Percentiles rank a stretch among this genome's conserved stretches.
These are phyloP conservation scores for Apteryx owenii DNA, from an alignment of 2,113 vertebrate genomes.

Conservation along the genomic window DNA sequence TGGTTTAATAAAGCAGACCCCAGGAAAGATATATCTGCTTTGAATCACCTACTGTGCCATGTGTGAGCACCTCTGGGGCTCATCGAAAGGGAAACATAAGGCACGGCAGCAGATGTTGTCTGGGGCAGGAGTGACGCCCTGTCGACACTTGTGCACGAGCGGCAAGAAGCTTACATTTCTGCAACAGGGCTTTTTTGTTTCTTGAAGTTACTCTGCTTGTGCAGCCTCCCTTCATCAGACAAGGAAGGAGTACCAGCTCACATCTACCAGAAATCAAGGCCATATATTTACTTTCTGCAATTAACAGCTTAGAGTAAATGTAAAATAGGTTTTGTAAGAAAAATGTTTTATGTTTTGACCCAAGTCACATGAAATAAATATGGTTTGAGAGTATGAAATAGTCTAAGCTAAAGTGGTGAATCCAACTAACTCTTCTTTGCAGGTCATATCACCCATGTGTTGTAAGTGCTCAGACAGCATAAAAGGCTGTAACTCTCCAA, in stretches of 20 bases:
- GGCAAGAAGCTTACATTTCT: background rate
- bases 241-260: background rate
- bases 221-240: background rate
- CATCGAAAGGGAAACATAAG: background rate
- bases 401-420: background rate
- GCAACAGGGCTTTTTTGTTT: background rate
- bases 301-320: background rate
- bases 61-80: background rate
- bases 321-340: background rate
- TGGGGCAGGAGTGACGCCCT: background rate
- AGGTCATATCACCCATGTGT: constrained; percentile 25
- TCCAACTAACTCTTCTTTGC: constrained; percentile 3
- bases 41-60: background rate
- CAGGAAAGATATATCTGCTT: background rate
- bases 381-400: background rate
- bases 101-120: background rate
- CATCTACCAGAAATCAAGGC: background rate
- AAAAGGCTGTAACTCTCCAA: constrained; percentile 32
- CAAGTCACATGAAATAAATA: background rate
- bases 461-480: background rate
- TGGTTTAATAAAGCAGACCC: background rate
- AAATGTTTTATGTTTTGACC: background rate
- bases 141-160: accelerated
- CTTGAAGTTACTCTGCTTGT: background rate
- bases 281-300: background rate